phyloP scores from a whole-genome alignment of 2,888 invertebrate species.

The Heliconius sara region DNA sequence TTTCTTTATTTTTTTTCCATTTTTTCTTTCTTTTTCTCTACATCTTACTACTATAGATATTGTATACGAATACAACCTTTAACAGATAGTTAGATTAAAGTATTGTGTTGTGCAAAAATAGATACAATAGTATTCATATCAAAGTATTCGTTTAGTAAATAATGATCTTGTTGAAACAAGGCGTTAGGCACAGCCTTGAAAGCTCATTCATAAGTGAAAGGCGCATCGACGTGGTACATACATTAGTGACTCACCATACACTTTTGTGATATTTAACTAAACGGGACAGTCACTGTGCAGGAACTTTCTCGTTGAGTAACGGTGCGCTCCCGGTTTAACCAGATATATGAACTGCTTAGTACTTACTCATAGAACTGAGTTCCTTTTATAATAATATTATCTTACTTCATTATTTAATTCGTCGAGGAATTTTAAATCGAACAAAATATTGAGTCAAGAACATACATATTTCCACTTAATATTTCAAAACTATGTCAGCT shows the following conservation, averaged over 20 bases:
- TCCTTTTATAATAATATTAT: neutral
- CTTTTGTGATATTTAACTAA: slow-evolving; percentile 33
- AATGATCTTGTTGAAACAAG: slow-evolving; percentile 33
- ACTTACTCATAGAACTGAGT: neutral
- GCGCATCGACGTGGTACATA: slow-evolving; percentile 55
- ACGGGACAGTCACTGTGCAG: slow-evolving; percentile 8
- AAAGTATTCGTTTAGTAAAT: slow-evolving; percentile 19
- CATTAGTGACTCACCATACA: slow-evolving; percentile 48
- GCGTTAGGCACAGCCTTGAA: slow-evolving; percentile 66
- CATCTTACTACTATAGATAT: neutral
- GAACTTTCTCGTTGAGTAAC: slow-evolving; percentile 28
- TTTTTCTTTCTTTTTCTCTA: neutral
- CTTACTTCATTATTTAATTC: neutral
- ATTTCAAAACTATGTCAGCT: too few relatives aligned
- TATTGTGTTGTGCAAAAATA: neutral
- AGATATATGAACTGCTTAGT: neutral
- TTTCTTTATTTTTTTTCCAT: neutral
- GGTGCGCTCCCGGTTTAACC: neutral
- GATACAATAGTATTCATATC: slow-evolving; percentile 4
- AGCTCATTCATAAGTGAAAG: slow-evolving; percentile 79
- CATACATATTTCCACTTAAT: too few relatives aligned
- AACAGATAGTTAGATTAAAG: neutral
- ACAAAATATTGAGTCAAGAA: too few relatives aligned
- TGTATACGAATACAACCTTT: neutral
- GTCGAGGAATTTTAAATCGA: too few relatives aligned